Evolutionary conservation across 2,888 invertebrate species (phyloP), one percentile per base, ranked within the genome.

Genomic region (Tridacna crocea): DNA sequence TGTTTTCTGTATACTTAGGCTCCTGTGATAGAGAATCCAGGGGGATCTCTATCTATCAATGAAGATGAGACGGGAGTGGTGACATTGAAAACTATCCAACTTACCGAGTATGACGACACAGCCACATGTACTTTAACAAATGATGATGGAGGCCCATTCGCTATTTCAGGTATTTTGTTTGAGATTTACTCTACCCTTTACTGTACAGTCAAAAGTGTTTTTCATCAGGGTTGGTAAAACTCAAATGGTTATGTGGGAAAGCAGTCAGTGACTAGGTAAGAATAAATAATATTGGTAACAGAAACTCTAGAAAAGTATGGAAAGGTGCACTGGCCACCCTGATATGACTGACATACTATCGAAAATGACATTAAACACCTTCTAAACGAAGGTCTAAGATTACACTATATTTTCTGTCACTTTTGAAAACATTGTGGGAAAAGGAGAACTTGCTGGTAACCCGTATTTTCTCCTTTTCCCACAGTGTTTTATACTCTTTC

Each of bases 111-210:
- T 63, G 85, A 85, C 74, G 60, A n/a, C 0, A 74, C 80, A 17
- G 60, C 72, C 10, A 68, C 70, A 0, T 85, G 85, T 58, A 51
- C 80, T 8, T n/a, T 83, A 65, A 66, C 76, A 1, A 36, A 75
- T n/a, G 46, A 55, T 24, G 79, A 83, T 66, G 85, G 81, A 8
- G 83, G 85, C 19, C 80, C 79, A 0, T 83, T 85, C 61, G 72
- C 22, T 26, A 55, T 82, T 22, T 66, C 55, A 24, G 77, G 84
- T 84, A 63, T 17, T 36, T 36, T 2, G 36, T 36, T 36, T 36
- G 36, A n/a, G 17, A 1, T n/a, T 58, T 17, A 58, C n/a, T 58
- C 10, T 4, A 58, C n/a, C 19, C 58, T 36, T 36, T 36, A 36
- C 2, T 8, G 8, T 2, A 36, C 8, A 36, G 8, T 36, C 36